A percentile compares a stretch with the other conserved stretches of the same genome.
phyloP scores from a whole-genome alignment of 2,113 vertebrate species.

The Oenanthe melanoleuca region DNA sequence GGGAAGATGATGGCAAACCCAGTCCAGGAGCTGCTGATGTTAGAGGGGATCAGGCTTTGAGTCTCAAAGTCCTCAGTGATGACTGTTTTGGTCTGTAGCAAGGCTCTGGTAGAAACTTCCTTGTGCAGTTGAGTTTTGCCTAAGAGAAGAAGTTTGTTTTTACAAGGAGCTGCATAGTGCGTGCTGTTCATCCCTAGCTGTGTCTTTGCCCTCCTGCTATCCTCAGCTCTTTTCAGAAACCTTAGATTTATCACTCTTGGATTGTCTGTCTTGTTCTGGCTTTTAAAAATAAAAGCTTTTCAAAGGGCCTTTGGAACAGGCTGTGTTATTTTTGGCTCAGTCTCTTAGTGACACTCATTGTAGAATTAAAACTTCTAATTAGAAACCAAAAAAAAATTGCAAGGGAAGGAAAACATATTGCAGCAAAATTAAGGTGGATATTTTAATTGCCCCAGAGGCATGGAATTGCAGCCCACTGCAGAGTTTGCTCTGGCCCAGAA shows the following conservation, averaged over 20 bases:
- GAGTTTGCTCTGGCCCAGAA: not conserved
- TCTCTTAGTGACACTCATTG: slow-evolving; percentile 20
- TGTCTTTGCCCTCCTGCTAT: slow-evolving; percentile 36
- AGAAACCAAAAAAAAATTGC: not conserved
- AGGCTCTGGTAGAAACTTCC: not conserved
- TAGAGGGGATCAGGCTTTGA: not conserved
- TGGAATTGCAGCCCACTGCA: not conserved
- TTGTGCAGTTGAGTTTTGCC: not conserved
- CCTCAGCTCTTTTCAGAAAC: slow-evolving; percentile 47
- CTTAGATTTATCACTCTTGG: slow-evolving; percentile 68
- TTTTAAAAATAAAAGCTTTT: slow-evolving; percentile 64
- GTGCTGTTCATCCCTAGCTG: slow-evolving; percentile 28
- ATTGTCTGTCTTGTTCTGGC: slow-evolving; percentile 36
- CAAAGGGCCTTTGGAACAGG: slow-evolving; percentile 50
- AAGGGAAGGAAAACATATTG: not conserved
- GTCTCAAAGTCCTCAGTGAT: not conserved
- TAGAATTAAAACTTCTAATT: slow-evolving; percentile 65
- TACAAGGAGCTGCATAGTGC: not conserved
- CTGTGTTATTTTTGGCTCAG: slow-evolving; percentile 63
- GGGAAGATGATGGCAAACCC: not conserved
- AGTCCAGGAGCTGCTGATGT: not conserved
- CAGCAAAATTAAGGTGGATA: slow-evolving; percentile 21
- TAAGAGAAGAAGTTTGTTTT: not conserved
- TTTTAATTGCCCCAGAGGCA: slow-evolving; percentile 4
- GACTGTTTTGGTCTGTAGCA: not conserved